phyloP scores from a whole-genome alignment of 2,797 vertebrate genomes.

The Tamandua tetradactyla region DNA sequence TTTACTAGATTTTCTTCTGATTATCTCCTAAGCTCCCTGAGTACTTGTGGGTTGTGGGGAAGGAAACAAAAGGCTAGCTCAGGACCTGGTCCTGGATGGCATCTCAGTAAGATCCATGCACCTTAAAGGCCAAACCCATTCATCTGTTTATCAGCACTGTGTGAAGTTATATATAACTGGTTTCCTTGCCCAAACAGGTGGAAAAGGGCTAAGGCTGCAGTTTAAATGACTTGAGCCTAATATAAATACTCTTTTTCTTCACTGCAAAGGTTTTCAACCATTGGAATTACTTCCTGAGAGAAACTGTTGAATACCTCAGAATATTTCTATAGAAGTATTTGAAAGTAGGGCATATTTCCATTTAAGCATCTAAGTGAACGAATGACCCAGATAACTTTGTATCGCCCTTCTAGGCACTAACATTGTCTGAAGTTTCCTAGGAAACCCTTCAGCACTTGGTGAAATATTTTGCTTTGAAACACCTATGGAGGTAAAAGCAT shows the following conservation, averaged over 20 bases:
- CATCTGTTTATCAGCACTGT: not conserved
- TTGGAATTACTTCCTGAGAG: not conserved
- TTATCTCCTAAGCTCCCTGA: not conserved
- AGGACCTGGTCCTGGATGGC: not conserved
- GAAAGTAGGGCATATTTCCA: constrained; percentile 10
- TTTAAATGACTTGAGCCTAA: constrained; percentile 20
- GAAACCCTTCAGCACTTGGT: not conserved
- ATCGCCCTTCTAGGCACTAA: not conserved
- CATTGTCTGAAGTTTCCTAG: not conserved
- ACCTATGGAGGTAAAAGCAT: not conserved
- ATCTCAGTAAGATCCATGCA: not conserved
- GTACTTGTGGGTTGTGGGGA: not conserved
- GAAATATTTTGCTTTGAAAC: constrained; percentile 19
- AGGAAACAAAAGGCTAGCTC: not conserved
- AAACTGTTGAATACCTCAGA: not conserved
- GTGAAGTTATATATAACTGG: not conserved
- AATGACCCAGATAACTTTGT: not conserved
- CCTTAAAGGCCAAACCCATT: not conserved
- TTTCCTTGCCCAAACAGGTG: not conserved
- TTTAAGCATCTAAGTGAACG: not conserved
- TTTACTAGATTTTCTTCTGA: not conserved
- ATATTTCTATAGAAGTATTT: not conserved
- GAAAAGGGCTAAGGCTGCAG: not conserved
- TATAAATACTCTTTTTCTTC: constrained; percentile 1
- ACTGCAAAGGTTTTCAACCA: not conserved